These are phyloP conservation scores for Macrotis lagotis DNA, from an alignment of 2,113 vertebrate species.

Conservation along the genomic window DNA sequence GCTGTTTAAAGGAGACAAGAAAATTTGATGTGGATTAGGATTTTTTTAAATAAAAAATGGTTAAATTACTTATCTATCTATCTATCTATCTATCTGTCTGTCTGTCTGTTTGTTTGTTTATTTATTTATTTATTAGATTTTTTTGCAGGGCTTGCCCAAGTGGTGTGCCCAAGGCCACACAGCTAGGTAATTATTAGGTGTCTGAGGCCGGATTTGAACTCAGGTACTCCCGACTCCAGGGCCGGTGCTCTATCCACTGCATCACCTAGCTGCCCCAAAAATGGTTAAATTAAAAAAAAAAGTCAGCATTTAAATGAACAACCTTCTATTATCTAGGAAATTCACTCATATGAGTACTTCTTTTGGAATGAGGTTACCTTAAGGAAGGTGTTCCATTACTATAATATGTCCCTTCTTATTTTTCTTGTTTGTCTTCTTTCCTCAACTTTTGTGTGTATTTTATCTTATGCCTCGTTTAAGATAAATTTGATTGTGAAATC, in stretches of 20 bases:
- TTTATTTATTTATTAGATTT: too few relatives aligned
- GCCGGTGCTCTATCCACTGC: too few relatives aligned
- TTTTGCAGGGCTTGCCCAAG: too few relatives aligned
- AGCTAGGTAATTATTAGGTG: too few relatives aligned
- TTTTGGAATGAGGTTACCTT: not conserved
- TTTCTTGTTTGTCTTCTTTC: not conserved
- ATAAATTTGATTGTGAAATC: not conserved
- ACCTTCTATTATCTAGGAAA: not conserved
- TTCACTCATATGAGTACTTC: not conserved
- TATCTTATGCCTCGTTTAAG: not conserved
- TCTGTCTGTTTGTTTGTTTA: too few relatives aligned
- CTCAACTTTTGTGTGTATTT: not conserved
- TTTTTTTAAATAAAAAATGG: not conserved
- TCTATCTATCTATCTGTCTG: too few relatives aligned
- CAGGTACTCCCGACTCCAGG: too few relatives aligned
- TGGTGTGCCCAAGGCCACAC: too few relatives aligned
- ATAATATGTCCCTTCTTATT: not conserved
- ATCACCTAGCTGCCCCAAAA: too few relatives aligned
- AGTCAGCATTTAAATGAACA: not conserved
- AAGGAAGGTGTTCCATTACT: not conserved
- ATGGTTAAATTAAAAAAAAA: not conserved
- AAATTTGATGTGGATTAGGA: not conserved
- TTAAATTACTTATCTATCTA: too few relatives aligned
- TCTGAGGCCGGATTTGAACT: too few relatives aligned
- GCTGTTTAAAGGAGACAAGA: not conserved